Base-by-base conservation (phyloP, 2,888 invertebrate species). In the Allygus modestus region DNA sequence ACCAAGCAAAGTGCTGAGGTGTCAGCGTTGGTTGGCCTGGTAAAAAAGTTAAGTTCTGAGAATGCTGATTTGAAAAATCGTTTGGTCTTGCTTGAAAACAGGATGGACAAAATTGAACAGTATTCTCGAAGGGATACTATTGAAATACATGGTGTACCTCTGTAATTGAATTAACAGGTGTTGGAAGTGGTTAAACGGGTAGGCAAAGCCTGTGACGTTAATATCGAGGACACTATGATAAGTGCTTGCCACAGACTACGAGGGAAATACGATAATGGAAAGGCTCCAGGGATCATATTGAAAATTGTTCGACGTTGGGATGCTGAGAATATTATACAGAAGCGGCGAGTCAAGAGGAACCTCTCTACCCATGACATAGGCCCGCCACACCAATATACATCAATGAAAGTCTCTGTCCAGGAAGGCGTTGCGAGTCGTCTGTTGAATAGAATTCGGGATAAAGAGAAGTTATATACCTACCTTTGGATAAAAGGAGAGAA, bases 401-500 rank as follows among this genome's bases (percentile, higher is more conserved):
- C 1, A 84, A 79, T 65, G 81, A 84, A 51, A 75, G 77, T n/a
- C 31, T 84, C 0, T 41, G 41, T 26, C 58, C 43, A 17, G 37
- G 37, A 17, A 51, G 46, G 31, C 33, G 77, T 28, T n/a, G n/a
- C n/a, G n/a, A n/a, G n/a, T n/a, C 31, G 46, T 1, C 20, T 84
- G 9, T n/a, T 79, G 0, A 65, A 54, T 43, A 81, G 43, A 15
- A 81, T 69, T 0, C 11, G 81, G 15, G n/a, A 81, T 0, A 33
- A 20, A 31, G 79, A 79, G 20, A 79, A 81, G 46, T 12, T n/a
- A 2, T 84, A 79, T 43, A 81, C 75, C 23, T 84, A 61, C 65
- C 23, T 84, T 0, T 81, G 79, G 84, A 31, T 61, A 0, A 81
- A 81, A 31, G 65, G 65, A n/a, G 81, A 81, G n/a, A 79, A 84